Percentiles rank a stretch among this genome's conserved stretches.
Evolutionary conservation across 2,113 vertebrate genomes (phyloP).

Genomic region (Anguilla japonica): DNA sequence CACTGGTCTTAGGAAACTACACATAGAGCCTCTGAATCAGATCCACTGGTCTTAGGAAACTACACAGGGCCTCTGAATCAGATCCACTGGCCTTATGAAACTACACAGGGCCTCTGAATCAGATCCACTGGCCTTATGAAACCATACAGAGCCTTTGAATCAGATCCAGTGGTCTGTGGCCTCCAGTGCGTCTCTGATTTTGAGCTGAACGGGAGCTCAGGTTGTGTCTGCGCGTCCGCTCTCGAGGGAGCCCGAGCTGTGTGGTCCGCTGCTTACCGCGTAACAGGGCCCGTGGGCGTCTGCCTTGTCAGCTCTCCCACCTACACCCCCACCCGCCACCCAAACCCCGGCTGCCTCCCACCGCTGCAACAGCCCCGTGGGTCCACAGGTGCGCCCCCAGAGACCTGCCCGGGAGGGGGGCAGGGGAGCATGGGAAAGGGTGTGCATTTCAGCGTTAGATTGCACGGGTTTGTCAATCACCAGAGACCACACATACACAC

Average conservation of each 20-base stretch:
- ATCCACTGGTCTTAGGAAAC: no score
- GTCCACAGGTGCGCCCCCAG: slow-evolving; percentile 29
- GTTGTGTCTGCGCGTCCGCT: slow-evolving; percentile 20
- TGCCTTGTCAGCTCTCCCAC: not conserved
- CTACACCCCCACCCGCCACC: not conserved
- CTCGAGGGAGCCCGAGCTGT: slow-evolving; percentile 17
- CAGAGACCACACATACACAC: not conserved
- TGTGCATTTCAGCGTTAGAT: slow-evolving; percentile 33
- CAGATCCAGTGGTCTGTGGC: not conserved
- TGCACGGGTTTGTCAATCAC: slow-evolving; percentile 19
- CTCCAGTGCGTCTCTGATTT: not conserved
- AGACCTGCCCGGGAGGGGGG: not conserved
- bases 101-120: not conserved
- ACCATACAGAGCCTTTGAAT: not conserved
- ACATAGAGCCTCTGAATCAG: no score
- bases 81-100: no score
- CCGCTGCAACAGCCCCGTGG: slow-evolving; percentile 35
- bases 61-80: no score
- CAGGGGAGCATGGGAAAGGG: not conserved
- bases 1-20: no score
- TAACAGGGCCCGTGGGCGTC: slow-evolving; percentile 10
- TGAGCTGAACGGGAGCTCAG: slow-evolving; percentile 17
- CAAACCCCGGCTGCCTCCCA: no score
- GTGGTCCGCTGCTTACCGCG: slow-evolving; percentile 17
- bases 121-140: no score